phyloP scores from a whole-genome alignment of 2,888 invertebrate genomes.

The Vannuccia rotundouncinata region DNA sequence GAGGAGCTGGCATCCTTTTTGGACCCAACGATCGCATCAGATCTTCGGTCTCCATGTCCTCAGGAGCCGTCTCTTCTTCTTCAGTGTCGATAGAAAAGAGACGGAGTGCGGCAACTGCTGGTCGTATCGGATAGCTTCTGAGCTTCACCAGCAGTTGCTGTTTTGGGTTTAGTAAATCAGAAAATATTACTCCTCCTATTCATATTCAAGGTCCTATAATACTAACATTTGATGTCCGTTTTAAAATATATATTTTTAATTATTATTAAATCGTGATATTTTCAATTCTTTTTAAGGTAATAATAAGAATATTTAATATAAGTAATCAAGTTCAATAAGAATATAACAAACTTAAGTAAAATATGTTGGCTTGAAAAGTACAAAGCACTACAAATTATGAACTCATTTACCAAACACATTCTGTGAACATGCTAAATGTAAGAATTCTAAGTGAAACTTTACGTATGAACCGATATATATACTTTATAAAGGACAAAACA shows the following conservation, averaged over 20 bases:
- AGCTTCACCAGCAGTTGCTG: conserved; percentile 52
- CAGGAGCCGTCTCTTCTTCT: conserved; percentile 46
- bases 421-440: too few relatives aligned
- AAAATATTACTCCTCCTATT: not conserved
- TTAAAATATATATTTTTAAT: not conserved
- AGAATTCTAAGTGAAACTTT: too few relatives aligned
- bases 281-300: not conserved
- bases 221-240: not conserved
- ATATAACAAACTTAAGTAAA: not conserved
- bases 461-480: too few relatives aligned
- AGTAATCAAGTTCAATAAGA: not conserved
- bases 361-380: too few relatives aligned
- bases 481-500: too few relatives aligned
- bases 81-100: conserved; percentile 53
- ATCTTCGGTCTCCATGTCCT: conserved; percentile 54
- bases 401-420: too few relatives aligned
- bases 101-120: conserved; percentile 50
- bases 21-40: conserved; percentile 48
- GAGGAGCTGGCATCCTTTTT: conserved; percentile 47
- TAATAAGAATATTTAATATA: not conserved
- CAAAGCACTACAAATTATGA: too few relatives aligned
- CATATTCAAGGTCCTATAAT: not conserved
- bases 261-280: not conserved
- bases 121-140: conserved; percentile 50
- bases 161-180: not conserved